Evolutionary conservation across 2,888 invertebrate genomes (phyloP), one percentile per base, ranked within the genome.

Genomic region (Ectropis crepuscularia): DNA sequence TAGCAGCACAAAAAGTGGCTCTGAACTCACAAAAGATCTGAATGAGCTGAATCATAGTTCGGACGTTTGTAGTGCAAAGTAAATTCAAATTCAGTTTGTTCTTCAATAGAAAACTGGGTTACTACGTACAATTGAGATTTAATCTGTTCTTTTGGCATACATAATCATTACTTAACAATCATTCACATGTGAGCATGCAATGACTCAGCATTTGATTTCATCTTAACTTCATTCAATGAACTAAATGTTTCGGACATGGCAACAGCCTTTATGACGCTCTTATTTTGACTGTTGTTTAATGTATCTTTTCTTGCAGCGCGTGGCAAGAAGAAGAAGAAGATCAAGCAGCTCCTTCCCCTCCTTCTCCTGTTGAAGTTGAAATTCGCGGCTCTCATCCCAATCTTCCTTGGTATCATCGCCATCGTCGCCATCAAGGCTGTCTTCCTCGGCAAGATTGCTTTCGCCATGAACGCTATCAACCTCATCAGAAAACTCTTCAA

Each of bases 361-460:
- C 93, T 97, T 70, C 92, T 97, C 72, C 94, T 97, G 62, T 88
- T 97, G 85, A 96, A 96, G 82, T 85, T 97, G 84, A 97, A 97
- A 88, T 94, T 92, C 10, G 96, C 96, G 16, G 95, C 96, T 10
- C 92, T 97, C 60, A 94, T 96, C 71, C 97, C 97, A 10, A 88
- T 97, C 69, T 95, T 95, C 77, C 94, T 97, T 51, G 97, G 92
- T 10, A 87, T 92, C 76, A 94, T 97, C 72, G 97, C 96, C 49
- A 92, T 97, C 66, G 94, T 96, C 53, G 97, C 97, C 38, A 95
- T 97, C 90, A 97, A 97, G 93, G 97, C 97, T 9, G 94, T 97
- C 72, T 93, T 97, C 79, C 93, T 97, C 71, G 97, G 97, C 78
- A 97, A 97, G 93, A 95, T 97, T 72, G 97, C 97, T n/a, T 94